Evolutionary conservation across 2,797 vertebrate genomes (phyloP), one percentile per base, ranked within the genome.

Genomic region (Melanotaenia trifasciata): DNA sequence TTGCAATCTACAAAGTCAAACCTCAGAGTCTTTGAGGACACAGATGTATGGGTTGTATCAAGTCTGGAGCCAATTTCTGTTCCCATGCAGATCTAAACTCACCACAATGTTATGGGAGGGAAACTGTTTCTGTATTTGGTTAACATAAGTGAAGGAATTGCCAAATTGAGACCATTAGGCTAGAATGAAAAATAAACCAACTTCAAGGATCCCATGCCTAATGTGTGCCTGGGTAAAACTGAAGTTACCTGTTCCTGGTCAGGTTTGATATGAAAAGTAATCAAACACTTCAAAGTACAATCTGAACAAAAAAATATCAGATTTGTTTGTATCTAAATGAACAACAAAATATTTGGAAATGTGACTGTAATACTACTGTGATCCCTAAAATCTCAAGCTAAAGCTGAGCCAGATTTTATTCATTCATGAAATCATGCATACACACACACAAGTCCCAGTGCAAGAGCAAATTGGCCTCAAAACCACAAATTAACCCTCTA

Each of bases 1-100:
- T 81, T 84, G 76, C 36, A 26, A 86, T 92, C 90, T 89, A 90
- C 91, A 92, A 90, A 93, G 90, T 81, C 84, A 79, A 79, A 90
- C 89, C 91, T 91, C 92, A 87, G 77, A 87, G 72, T 68, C 90
- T 93, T 92, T 93, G 89, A 92, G 87, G 87, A 80, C 64, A 59
- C 92, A 93, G 91, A 91, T 93, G 92, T 67, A 87, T 26, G 71
- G 79, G 78, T 58, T 43, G 60, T 33, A 69, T 88, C 64, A 28
- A 3, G 83, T 84, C 90, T 93, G 90, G 91, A 79, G 85, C 72
- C 87, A 85, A 90, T 93, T 92, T 91, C 68, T 80, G 61, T 78
- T 78, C 69, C 84, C 72, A 63, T 81, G 83, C 81, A 86, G 84
- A 84, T 87, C 80, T 78, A 61, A 58, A 35, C 72, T 85, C 28